Evolutionary conservation across 2,113 vertebrate genomes (phyloP).

Genomic region (Brachyistius frenatus): DNA sequence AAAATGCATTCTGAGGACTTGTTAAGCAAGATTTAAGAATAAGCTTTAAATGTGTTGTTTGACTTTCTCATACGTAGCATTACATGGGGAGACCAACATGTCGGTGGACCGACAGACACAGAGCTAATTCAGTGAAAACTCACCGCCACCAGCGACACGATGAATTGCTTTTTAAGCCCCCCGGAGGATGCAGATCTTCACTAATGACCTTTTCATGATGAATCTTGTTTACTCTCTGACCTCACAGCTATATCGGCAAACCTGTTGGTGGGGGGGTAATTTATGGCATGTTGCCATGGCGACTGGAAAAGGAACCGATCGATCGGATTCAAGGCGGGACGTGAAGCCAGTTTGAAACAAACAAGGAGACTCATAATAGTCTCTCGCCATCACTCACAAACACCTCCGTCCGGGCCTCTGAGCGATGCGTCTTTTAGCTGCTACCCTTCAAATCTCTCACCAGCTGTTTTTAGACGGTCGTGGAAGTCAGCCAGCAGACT

Average conservation of each 20-base stretch:
- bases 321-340: slow-evolving; percentile 1
- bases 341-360: neutral
- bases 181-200: slow-evolving; percentile 20
- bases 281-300: neutral
- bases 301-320: slow-evolving; percentile 29
- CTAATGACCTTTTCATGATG: slow-evolving; percentile 56
- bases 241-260: slow-evolving; percentile 26
- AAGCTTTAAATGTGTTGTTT: neutral
- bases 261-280: slow-evolving; percentile 19
- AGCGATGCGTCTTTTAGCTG: slow-evolving; percentile 39
- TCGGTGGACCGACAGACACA: neutral
- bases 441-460: slow-evolving; percentile 40
- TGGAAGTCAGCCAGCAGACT: slow-evolving; percentile 53
- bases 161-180: neutral
- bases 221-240: slow-evolving; percentile 51
- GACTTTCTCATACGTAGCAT: neutral
- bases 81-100: neutral
- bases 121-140: neutral
- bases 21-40: neutral
- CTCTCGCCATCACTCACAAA: neutral
- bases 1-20: neutral
- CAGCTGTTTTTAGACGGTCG: slow-evolving; percentile 50
- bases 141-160: neutral
- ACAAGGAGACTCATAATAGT: neutral
- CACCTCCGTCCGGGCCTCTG: neutral